phyloP scores from a whole-genome alignment of 2,888 invertebrate genomes.

The Mellilla xanthometata region DNA sequence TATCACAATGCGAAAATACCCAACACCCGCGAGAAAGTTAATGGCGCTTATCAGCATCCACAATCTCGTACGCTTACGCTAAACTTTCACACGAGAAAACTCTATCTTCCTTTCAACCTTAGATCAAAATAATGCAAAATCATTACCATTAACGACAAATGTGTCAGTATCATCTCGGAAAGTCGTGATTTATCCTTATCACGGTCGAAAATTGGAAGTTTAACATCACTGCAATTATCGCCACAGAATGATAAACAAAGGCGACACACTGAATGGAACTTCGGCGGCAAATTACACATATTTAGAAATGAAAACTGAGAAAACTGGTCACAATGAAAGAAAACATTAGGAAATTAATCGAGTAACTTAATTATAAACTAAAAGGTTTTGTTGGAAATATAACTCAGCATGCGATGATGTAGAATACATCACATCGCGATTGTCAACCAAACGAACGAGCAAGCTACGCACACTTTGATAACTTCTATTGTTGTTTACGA shows the following conservation, averaged over 20 bases:
- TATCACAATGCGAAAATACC: conserved; percentile 84
- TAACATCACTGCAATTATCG: conserved; percentile 87
- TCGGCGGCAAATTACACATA: conserved; percentile 96
- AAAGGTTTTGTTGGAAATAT: conserved; percentile 78
- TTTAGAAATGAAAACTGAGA: conserved; percentile 84
- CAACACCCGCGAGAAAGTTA: conserved; percentile 84
- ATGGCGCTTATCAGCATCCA: conserved; percentile 84
- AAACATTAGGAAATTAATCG: conserved; percentile 81
- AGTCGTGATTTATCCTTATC: conserved; percentile 87
- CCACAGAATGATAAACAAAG: conserved; percentile 93
- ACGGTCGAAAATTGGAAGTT: conserved; percentile 89
- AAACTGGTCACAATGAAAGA: conserved; percentile 76
- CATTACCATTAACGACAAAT: conserved; percentile 90
- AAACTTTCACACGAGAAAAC: conserved; percentile 82
- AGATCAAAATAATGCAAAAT: conserved; percentile 51
- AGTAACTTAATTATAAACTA: conserved; percentile 76
- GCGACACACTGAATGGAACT: conserved; percentile 96
- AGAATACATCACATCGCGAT: conserved; percentile 82
- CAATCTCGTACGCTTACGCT: conserved; percentile 79
- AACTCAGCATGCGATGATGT: conserved; percentile 81
- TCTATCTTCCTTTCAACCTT: conserved; percentile 48
- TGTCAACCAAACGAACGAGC: conserved; percentile 80
- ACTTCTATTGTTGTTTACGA: conserved; percentile 69
- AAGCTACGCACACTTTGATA: conserved; percentile 76
- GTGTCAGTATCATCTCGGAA: conserved; percentile 89